Base-by-base conservation (phyloP, 1,140 invertebrate species). In the Drosophila kanapiae region DNA sequence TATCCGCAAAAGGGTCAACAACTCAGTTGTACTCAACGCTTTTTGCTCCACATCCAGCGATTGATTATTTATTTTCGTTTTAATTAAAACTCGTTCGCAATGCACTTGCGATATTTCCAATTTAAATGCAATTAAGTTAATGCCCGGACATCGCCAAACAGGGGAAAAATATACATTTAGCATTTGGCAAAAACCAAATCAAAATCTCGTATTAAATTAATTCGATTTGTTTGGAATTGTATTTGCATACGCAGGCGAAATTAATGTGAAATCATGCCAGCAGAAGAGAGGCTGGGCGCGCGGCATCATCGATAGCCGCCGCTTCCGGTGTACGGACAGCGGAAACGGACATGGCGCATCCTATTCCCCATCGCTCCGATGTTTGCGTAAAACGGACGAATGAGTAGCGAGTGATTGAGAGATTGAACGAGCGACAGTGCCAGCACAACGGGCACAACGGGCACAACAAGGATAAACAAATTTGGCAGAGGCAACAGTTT, bases 111-210 rank as follows among this genome's bases (percentile, higher is more conserved):
- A 71, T 59, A 69, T 80, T 80, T 75, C 60, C 64, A 78, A 87
- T 87, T 88, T 90, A 87, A 90, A 90, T 82, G 71, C 78, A 90
- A 90, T 90, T 90, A 90, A 76, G 78, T 82, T 85, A 90, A 90
- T 90, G 80, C 74, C 58, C 62, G 60, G 38, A 43, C 35, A 54
- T 43, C 33, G 65, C 40, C 40, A 45, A 70, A 62, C 33, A 59
- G 47, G 47, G 48, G 37, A 49, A 57, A 83, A 80, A 81, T 61
- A 78, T 72, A 59, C 51, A 64, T 79, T 78, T 83, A 64, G 84
- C 38, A 78, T 65, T 80, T 71, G 64, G 77, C 69, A 90, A 72
- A 90, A 81, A 70, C 75, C 77, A 81, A 85, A 84, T 85, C 38
- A 47, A 76, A 86, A 82, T 74, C 61, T 77, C 78, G 75, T 71